Evolutionary conservation across 2,113 vertebrate genomes (phyloP).

Genomic region (Malurus elegans): DNA sequence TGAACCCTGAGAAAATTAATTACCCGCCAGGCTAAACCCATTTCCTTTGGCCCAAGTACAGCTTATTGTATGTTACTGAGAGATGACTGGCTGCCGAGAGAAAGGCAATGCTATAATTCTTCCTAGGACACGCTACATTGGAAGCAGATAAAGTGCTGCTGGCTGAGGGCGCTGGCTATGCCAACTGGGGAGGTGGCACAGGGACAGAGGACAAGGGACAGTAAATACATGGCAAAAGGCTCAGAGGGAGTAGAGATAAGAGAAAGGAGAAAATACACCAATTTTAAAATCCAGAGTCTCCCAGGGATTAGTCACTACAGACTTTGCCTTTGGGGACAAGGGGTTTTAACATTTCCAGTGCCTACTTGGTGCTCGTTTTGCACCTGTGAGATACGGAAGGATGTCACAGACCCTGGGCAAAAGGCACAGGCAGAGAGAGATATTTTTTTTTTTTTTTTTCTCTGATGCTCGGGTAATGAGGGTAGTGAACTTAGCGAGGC

Average conservation of each 20-base stretch:
- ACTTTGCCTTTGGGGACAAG: background rate
- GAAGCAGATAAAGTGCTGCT: conserved; percentile 30
- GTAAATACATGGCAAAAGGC: background rate
- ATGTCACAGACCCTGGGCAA: conserved; percentile 13
- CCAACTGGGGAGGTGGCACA: background rate
- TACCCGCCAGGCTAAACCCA: conserved; percentile 66
- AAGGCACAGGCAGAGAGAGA: background rate
- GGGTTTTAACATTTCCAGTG: background rate
- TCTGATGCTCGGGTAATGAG: background rate
- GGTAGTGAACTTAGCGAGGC: background rate
- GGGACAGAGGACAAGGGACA: background rate
- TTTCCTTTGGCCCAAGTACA: conserved; percentile 70
- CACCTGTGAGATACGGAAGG: conserved; percentile 1
- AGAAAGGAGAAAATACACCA: conserved; percentile 9
- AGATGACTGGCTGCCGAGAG: conserved; percentile 29
- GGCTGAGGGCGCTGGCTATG: conserved; percentile 26
- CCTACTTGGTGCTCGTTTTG: background rate
- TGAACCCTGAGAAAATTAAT: conserved; percentile 68
- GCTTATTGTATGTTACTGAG: conserved; percentile 66
- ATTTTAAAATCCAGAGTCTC: conserved; percentile 19
- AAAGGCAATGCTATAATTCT: conserved; percentile 52
- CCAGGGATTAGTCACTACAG: background rate
- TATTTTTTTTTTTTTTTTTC: background rate
- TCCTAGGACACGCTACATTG: conserved; percentile 38
- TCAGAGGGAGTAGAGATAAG: background rate